Conservation (phyloP, 2,797 vertebrate genomes). For the Anas acuta region DNA sequence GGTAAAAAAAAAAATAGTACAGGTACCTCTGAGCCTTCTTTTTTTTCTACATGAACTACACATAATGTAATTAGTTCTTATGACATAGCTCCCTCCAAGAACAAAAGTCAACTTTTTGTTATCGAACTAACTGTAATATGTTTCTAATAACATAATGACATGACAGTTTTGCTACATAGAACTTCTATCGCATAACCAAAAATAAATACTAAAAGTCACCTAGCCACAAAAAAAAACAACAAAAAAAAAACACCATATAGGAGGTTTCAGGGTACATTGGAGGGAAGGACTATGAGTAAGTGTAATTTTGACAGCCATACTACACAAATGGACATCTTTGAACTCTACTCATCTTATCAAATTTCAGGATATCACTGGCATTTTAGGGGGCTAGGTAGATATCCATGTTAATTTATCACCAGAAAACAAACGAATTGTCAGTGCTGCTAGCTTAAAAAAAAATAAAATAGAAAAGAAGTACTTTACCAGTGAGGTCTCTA, state of each 20-base stretch:
- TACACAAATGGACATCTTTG: not conserved
- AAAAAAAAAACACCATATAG: not conserved
- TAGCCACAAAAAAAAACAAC: not conserved
- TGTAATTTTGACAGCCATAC: not conserved
- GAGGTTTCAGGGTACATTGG: not conserved
- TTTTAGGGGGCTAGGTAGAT: not conserved
- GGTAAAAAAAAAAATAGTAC: constrained; percentile 3
- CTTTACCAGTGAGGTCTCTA: not conserved
- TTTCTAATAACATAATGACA: not conserved
- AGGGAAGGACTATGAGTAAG: not conserved
- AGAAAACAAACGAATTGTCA: not conserved
- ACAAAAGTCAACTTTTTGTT: not conserved
- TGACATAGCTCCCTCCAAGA: not conserved
- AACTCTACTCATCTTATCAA: not conserved
- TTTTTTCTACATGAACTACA: not conserved
- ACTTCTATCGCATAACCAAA: not conserved
- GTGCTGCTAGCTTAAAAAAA: not conserved
- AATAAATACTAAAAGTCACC: not conserved
- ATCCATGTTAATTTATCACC: not conserved
- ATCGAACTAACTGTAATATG: not conserved
- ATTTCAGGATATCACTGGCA: not conserved
- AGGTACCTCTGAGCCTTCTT: not conserved
- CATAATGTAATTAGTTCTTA: not conserved
- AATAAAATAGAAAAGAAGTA: not conserved
- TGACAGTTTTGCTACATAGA: not conserved